Evolutionary conservation across 2,888 invertebrate genomes (phyloP), one percentile per base, ranked within the genome.

Genomic region (Phortica magna): DNA sequence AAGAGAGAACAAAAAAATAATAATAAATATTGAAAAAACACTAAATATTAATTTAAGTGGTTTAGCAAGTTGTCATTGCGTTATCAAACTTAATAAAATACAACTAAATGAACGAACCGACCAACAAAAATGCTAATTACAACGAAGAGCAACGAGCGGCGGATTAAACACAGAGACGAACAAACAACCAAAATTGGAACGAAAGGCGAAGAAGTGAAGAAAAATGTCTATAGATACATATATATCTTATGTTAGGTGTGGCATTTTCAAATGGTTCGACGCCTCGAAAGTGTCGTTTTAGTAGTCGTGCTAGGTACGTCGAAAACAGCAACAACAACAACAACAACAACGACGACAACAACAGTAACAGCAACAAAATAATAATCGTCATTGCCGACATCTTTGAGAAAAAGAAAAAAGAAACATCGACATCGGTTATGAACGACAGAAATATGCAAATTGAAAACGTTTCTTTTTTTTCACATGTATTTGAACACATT

Each of bases 371-470:
- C n/a, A 22, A 64, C 42, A 73, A 48, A 64, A 39, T 53, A 53
- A 14, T 10, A 53, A 53, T 64, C 43, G 68, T 17, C 43, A 39
- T 19, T 68, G 17, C 48, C 48, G 48, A 68, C 68, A n/a, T 55
- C 55, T 31, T 59, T 39, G n/a, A 67, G 67, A 10, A 42, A 48
- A 48, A 48, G 7, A 48, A 67, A 7, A 67, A 14, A 41, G 41
- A 67, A 65, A 39, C 31, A 70, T 48, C 48, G 12, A 43, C 82
- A 84, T 85, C 88, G 83, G 85, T 88, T 86, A 86, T 86, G 88
- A 88, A 87, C 88, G 88, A 82, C 84, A 85, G 84, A 85, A 86
- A 86, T 87, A 86, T 86, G 85, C 84, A 86, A 86, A 86, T 86
- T 80, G 42, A 19, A 59, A 72, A 71, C 39, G 48, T 17, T 61